Evolutionary conservation across 30 jellyfish, hydroid and myxozoan species (phyloP).

Genomic region (Cassiopea xamachana): DNA sequence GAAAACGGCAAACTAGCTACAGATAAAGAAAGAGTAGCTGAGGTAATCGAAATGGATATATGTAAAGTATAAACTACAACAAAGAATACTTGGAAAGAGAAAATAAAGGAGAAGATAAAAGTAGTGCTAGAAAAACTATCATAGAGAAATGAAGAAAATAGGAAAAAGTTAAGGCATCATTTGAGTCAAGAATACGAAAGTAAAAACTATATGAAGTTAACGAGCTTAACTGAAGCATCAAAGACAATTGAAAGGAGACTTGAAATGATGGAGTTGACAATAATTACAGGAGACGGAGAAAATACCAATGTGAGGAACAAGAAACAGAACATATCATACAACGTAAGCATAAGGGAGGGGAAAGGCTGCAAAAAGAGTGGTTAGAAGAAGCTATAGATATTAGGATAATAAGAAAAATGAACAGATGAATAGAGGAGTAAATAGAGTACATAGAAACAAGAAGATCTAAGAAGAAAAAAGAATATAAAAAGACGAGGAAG

Average conservation of each 20-base stretch:
- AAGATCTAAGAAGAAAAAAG: background rate
- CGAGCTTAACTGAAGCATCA: background rate
- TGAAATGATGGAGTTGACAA: background rate
- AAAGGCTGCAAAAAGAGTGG: background rate
- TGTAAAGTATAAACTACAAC: too few species aligned
- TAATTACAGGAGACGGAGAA: background rate
- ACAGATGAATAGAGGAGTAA: constrained; percentile 21
- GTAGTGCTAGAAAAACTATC: background rate
- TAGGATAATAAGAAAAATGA: constrained; percentile 6
- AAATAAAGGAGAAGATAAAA: too few species aligned
- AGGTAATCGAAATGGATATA: too few species aligned
- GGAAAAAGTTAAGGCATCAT: background rate
- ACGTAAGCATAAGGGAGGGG: background rate
- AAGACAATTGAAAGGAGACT: background rate
- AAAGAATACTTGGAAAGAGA: too few species aligned
- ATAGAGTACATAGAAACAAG: constrained; percentile 2
- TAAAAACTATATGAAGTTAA: background rate
- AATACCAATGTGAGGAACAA: too few species aligned
- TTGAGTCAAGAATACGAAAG: background rate
- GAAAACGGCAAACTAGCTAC: too few species aligned
- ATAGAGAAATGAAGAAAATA: background rate
- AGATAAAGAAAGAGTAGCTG: too few species aligned
- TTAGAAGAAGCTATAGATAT: background rate
- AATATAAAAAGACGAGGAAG: background rate
- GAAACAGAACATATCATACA: background rate